Conservation (phyloP, 1,140 invertebrate species). For the Macrocentrus cingulum region DNA sequence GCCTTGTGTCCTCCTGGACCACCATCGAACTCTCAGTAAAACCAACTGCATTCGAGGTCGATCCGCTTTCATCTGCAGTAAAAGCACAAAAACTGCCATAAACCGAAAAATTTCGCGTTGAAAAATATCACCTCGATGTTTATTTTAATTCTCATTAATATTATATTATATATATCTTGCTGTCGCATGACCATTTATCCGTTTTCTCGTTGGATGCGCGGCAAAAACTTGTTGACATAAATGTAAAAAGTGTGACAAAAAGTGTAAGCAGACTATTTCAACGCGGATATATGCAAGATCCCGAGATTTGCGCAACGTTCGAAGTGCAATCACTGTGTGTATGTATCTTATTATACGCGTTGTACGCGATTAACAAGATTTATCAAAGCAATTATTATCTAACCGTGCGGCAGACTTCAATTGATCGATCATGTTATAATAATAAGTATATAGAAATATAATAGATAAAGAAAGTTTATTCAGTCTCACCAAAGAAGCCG, state of each 20-base stretch:
- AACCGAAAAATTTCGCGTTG: too few relatives aligned
- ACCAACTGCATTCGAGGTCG: conserved; percentile 9
- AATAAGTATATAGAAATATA: conserved; percentile 4
- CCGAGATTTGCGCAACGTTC: conserved; percentile 28
- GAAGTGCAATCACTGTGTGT: conserved; percentile 20
- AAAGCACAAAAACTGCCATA: background rate
- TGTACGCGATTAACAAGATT: too few relatives aligned
- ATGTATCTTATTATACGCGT: background rate
- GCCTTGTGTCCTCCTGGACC: background rate
- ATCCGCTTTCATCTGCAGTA: conserved; percentile 19
- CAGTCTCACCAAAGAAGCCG: conserved; percentile 46
- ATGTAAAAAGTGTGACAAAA: too few relatives aligned
- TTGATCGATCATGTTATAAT: background rate
- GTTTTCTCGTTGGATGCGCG: too few relatives aligned
- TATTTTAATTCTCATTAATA: background rate
- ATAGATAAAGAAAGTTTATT: background rate
- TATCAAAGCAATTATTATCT: conserved; percentile 16
- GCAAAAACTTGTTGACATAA: too few relatives aligned
- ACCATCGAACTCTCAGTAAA: conserved; percentile 11
- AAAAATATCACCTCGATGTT: too few relatives aligned
- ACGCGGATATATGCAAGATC: conserved; percentile 23
- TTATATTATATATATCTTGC: background rate
- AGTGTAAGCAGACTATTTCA: conserved; percentile 5
- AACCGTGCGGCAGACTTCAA: background rate
- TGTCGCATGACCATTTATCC: too few relatives aligned